These are phyloP conservation scores for Athetis lepigone DNA, from an alignment of 2,888 invertebrate species.

Conservation along the genomic window DNA sequence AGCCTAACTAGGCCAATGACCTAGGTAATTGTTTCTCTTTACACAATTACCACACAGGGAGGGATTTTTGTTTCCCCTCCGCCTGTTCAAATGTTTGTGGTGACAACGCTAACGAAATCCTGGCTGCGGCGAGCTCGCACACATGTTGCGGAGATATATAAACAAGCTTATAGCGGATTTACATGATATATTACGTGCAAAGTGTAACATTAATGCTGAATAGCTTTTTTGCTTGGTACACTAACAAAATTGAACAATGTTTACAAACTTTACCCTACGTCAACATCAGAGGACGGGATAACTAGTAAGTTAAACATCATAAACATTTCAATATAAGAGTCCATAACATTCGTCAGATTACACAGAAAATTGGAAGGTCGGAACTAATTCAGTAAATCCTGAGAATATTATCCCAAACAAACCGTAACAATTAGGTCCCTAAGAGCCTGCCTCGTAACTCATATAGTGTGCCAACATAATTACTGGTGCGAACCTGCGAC, in stretches of 20 bases:
- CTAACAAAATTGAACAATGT: slow-evolving; percentile 27
- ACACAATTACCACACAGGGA: slow-evolving; percentile 50
- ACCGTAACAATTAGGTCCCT: slow-evolving; percentile 28
- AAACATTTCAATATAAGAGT: slow-evolving; percentile 18
- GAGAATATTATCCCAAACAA: slow-evolving; percentile 15
- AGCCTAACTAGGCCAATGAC: slow-evolving; percentile 5
- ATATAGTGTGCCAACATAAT: slow-evolving; percentile 52
- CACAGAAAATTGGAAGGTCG: slow-evolving; percentile 8
- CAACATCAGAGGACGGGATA: slow-evolving; percentile 22
- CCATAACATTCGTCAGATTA: not conserved
- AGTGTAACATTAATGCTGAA: slow-evolving; percentile 57
- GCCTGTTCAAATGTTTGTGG: slow-evolving; percentile 68
- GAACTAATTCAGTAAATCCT: slow-evolving; percentile 33
- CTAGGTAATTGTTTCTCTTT: slow-evolving; percentile 56
- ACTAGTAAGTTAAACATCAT: slow-evolving; percentile 12
- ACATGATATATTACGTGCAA: slow-evolving; percentile 64
- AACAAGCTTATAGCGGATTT: slow-evolving; percentile 66
- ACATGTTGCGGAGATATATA: slow-evolving; percentile 66
- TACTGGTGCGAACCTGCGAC: slow-evolving; percentile 31
- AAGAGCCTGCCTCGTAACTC: slow-evolving; percentile 43
- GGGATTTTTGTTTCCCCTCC: slow-evolving; percentile 54
- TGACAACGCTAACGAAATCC: slow-evolving; percentile 66
- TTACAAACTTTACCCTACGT: slow-evolving; percentile 26
- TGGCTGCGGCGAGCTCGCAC: slow-evolving; percentile 60
- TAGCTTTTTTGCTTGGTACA: slow-evolving; percentile 37